Base-by-base conservation (phyloP, 2,113 vertebrate species). In the Vimba vimba region DNA sequence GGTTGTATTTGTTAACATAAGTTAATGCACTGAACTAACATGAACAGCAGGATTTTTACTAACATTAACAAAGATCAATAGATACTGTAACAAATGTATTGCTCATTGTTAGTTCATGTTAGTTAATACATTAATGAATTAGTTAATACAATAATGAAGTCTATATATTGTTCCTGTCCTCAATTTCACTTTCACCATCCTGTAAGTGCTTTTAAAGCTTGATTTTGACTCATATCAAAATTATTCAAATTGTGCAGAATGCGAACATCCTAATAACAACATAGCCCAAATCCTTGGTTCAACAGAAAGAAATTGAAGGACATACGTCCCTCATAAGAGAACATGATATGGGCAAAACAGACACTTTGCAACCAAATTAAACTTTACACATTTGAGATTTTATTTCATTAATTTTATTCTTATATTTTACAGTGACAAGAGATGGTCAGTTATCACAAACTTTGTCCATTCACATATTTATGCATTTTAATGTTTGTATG, bases 391-490 rank as follows among this genome's bases (percentile, higher is more conserved):
- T 82, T 66, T 81, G 13, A 64, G 17, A 62, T 75, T 90, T 93
- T 91, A 83, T 89, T 92, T 91, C 85, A 86, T 86, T 91, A 86
- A 82, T 74, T 94, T 93, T 91, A 92, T 91, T 92, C 85, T 84
- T 79, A 84, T 55, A 94, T 94, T 94, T 94, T 93, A 95, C 94
- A 95, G 91, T 93, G 91, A 94, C 83, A 85, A 94, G 92, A 93
- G 93, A 93, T 87, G 52, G 89, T 92, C 87, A 91, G 90, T 90
- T 91, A 90, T 87, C 85, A 87, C 88, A 89, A 90, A 90, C 92
- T 92, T 87, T 88, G 87, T 93, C 92, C 91, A 87, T 91, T 94
- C 92, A 93, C 90, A 93, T 93, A 93, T 91, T 92, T 93, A 93
- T 88, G 92, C 91, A 90, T 93, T 43, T 93, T 93, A 91, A 93